phyloP scores from a whole-genome alignment of 2,113 vertebrate genomes.

The Apeltes quadracus region DNA sequence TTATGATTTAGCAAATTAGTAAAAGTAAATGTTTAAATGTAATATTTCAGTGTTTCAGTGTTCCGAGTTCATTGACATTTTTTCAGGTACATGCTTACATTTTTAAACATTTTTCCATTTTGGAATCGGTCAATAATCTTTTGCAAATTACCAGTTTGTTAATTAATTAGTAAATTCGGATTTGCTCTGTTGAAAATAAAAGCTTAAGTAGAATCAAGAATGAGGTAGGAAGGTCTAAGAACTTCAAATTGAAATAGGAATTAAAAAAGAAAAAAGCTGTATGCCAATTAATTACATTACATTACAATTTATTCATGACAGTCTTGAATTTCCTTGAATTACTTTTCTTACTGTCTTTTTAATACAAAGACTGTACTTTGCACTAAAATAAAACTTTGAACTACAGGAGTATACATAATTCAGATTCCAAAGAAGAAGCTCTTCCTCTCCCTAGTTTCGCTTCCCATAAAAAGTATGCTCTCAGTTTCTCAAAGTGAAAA shows the following conservation, averaged over 20 bases:
- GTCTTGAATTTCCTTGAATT: neutral
- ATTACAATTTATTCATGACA: neutral
- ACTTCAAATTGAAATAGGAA: neutral
- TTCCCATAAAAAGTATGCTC: neutral
- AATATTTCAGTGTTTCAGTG: too few relatives aligned
- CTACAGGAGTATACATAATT: neutral
- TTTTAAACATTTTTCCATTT: neutral
- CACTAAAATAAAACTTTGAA: neutral
- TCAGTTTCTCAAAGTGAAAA: neutral
- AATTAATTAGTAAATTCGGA: neutral
- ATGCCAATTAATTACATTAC: neutral
- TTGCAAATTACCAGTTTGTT: neutral
- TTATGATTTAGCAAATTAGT: neutral
- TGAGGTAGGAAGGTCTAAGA: neutral
- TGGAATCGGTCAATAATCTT: neutral
- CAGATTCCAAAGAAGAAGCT: neutral
- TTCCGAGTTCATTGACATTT: neutral
- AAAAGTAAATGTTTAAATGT: neutral
- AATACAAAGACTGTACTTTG: neutral
- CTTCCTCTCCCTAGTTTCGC: constrained; percentile 14
- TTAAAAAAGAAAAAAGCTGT: neutral
- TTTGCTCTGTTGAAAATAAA: neutral
- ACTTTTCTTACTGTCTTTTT: neutral
- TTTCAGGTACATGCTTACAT: neutral
- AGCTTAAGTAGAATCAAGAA: neutral